Base-by-base conservation (phyloP, 2,113 vertebrate species). In the Anseranas semipalmata region DNA sequence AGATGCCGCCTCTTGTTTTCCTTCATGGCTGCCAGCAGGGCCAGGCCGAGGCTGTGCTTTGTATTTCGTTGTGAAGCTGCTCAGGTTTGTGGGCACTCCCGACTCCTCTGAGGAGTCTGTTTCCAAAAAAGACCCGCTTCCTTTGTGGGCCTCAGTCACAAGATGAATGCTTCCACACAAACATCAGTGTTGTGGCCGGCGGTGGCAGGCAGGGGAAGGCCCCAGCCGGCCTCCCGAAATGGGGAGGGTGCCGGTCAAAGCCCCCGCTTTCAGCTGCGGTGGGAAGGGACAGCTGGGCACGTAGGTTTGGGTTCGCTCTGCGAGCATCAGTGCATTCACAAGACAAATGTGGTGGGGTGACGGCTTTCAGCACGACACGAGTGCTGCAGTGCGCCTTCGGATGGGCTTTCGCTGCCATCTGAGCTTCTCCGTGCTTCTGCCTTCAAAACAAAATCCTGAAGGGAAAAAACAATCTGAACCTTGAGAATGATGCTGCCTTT, bases 181-280 rank as follows among this genome's bases (percentile, higher is more conserved):
- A 74, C 7, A 18, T 28, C 25, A 62, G 28, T 39, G 30, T 43
- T 55, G 65, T 48, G 80, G 55, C 60, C 0, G 0, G 25, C 50
- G 45, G 10, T 43, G 35, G 46, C n/a, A 81, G 41, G 45, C 6
- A 1, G 41, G 70, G 25, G 45, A 90, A 74, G 45, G 50, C 73
- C 50, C 33, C 0, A 4, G 53, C 21, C 41, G 77, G 59, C 5
- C 30, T 20, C 7, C 8, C 0, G 0, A 32, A 70, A 62, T 63
- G 19, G 74, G 28, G 17, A 73, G 21, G 11, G 21, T 89, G 33
- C 48, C 30, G 48, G 22, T 63, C 18, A 73, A 53, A 73, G 21
- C n/a, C 55, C 35, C 7, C 12, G 1, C 45, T 41, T 50, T 83
- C 10, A 27, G 39, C 28, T 45, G 67, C 33, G 37, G 12, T 6